Conservation (phyloP, 2,888 invertebrate genomes). For the Icerya purchasi region DNA sequence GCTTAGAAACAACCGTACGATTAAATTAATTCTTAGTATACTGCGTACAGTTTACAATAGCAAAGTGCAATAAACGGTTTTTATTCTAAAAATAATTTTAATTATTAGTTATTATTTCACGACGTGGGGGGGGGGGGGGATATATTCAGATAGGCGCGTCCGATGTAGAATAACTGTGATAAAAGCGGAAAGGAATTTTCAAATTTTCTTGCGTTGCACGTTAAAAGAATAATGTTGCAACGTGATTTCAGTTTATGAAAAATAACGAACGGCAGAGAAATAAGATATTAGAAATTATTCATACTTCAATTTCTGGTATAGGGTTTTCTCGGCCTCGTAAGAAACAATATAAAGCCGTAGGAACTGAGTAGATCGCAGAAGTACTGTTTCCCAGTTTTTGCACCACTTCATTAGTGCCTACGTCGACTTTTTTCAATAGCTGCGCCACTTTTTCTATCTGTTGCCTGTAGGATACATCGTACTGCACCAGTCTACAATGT, state of each 20-base stretch:
- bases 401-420: conserved; percentile 30
- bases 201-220: background rate
- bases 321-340: conserved; percentile 30
- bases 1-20: no score
- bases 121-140: no score
- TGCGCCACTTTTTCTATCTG: conserved; percentile 27
- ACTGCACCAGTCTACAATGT: conserved; percentile 5
- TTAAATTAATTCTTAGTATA: no score
- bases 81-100: no score
- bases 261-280: no score
- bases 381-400: conserved; percentile 36
- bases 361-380: conserved; percentile 43
- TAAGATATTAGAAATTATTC: no score
- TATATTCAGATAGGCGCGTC: no score
- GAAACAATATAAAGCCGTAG: conserved; percentile 49
- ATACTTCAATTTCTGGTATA: conserved; percentile 30
- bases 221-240: background rate
- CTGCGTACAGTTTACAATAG: no score
- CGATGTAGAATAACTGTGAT: no score
- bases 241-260: background rate
- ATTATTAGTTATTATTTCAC: no score
- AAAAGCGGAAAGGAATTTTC: no score
- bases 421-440: conserved; percentile 18
- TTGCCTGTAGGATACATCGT: conserved; percentile 1
- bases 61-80: no score